These are phyloP conservation scores for Rhopilema esculentum DNA, from an alignment of 30 jellyfish, hydroid and myxozoan genomes.

Conservation along the genomic window DNA sequence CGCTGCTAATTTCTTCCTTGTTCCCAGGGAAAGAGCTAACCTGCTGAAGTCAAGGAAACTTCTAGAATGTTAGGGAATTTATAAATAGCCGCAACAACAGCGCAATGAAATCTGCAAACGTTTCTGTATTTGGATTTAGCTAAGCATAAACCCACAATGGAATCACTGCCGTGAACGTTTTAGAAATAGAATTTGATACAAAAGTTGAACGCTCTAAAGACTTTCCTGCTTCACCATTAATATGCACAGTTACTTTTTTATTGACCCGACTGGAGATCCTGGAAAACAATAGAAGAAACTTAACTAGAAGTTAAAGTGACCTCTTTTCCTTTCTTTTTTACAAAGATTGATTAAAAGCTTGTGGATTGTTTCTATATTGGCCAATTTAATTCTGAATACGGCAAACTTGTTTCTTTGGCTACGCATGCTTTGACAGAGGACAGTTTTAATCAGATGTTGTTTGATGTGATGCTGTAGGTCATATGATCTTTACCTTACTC, in stretches of 20 bases:
- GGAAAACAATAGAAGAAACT: background rate
- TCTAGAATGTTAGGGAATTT: background rate
- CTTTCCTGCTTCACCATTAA: background rate
- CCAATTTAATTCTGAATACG: background rate
- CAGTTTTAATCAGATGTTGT: background rate
- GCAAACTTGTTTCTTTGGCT: background rate
- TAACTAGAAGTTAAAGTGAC: background rate
- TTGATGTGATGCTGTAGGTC: background rate
- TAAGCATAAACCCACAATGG: background rate
- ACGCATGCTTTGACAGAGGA: background rate
- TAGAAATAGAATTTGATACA: background rate
- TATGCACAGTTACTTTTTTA: background rate
- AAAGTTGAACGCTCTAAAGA: background rate
- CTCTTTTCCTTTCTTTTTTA: background rate
- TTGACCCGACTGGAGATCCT: background rate
- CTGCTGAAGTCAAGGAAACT: conserved; percentile 11
- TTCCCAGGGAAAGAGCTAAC: background rate
- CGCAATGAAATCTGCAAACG: background rate
- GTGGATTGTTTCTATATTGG: background rate
- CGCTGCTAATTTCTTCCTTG: conserved; percentile 6
- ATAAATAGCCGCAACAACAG: background rate
- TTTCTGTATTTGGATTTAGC: background rate
- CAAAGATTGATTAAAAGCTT: background rate
- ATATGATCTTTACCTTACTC: background rate
- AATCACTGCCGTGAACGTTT: background rate